phyloP scores from a whole-genome alignment of 1,140 invertebrate genomes.

The Aphaenogaster floridana region DNA sequence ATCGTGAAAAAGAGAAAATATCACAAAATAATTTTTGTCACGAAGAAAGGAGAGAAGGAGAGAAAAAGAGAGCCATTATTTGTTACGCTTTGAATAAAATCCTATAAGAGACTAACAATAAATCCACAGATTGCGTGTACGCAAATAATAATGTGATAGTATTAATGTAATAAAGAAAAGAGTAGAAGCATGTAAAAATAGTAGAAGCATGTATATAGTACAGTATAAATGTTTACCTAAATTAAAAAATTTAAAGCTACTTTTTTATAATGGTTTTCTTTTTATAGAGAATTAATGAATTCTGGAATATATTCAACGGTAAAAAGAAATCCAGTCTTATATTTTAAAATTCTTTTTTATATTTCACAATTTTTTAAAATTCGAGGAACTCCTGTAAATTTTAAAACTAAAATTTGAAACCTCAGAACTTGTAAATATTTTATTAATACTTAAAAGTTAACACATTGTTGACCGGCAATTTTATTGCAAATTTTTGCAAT shows the following conservation, averaged over 20 bases:
- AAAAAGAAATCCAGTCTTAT: not conserved
- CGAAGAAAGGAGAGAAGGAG: constrained; percentile 2
- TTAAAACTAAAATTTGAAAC: not conserved
- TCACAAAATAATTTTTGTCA: constrained; percentile 47
- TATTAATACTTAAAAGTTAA: constrained; percentile 3
- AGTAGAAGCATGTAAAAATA: not conserved
- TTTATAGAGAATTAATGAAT: not conserved
- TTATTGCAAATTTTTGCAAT: too few relatives aligned
- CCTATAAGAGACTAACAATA: not conserved
- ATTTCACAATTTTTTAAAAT: not conserved
- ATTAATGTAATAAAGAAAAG: not conserved
- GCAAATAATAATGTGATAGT: not conserved
- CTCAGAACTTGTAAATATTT: not conserved
- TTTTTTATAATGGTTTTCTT: not conserved
- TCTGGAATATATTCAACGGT: not conserved
- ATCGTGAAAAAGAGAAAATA: constrained; percentile 48
- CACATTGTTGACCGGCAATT: too few relatives aligned
- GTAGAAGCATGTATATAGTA: not conserved
- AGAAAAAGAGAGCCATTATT: not conserved
- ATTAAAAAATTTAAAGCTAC: not conserved
- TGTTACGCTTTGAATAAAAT: not conserved
- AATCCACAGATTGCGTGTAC: not conserved
- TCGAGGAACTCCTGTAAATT: not conserved
- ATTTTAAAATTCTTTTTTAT: not conserved
- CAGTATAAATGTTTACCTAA: not conserved